Evolutionary conservation across 2,113 vertebrate genomes (phyloP), one percentile per base, ranked within the genome.

Genomic region (Merops nubicus): DNA sequence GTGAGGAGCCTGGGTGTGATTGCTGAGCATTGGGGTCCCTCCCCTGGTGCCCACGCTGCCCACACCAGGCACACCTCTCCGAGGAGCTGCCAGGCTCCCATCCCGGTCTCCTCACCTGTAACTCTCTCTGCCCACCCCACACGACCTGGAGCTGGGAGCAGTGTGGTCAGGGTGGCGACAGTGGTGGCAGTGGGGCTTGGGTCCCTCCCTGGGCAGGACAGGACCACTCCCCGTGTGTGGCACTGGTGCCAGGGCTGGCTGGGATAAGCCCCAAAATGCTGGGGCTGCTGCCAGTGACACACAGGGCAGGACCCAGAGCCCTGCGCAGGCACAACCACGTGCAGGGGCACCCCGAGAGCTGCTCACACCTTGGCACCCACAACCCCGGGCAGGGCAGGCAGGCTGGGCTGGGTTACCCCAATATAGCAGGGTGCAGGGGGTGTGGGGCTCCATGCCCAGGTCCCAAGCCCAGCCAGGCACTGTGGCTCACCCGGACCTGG

Each of bases 401-500:
- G 57, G 48, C 23, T 16, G 74, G 40, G 42, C 76, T n/a, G 72
- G 26, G 43, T 26, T 38, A 38, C 20, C 26, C 21, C 2, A 0
- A 2, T 1, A 1, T 1, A 36, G 38, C 34, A 51, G 74, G 68
- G 51, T 53, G 47, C 42, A 18, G 12, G 6, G 17, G 13, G 20
- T 51, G 48, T 38, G 6, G 29, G 22, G 31, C 23, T 26, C 65
- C 0, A 0, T 45, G 63, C 45, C 48, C 60, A 45, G 78, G 18
- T 72, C 70, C 82, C 1, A 1, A n/a, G 22, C 34, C 42, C 60
- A 16, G 25, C 6, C 73, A 38, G 88, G 78, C 62, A 87, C 29
- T 0, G 0, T 21, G 36, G 59, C 13, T 85, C 36, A 33, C 8
- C 43, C 33, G 1, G 43, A 33, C 59, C 28, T 0, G 0, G 36